Percentiles rank a stretch among this genome's conserved stretches.
Evolutionary conservation across 1,140 invertebrate genomes (phyloP).

Genomic region (Drosophila obscura): DNA sequence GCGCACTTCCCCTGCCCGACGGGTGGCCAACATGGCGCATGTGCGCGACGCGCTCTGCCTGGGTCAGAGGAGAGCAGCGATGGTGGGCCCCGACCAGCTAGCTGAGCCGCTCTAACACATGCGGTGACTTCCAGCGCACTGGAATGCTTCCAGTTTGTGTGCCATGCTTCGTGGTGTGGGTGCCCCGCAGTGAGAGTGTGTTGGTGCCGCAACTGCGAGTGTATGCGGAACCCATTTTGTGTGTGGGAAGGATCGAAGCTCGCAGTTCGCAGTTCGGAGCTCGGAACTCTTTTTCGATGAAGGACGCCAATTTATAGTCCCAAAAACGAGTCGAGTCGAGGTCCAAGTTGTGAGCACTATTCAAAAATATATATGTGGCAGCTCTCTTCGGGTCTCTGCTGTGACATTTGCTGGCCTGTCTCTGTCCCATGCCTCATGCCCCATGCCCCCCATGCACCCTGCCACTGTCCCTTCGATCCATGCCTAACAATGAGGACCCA

Average conservation of each 20-base stretch:
- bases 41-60: constrained; percentile 13
- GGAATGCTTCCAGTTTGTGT: constrained; percentile 50
- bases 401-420: constrained; percentile 35
- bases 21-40: constrained; percentile 67
- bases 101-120: constrained; percentile 39
- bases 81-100: neutral
- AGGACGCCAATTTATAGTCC: constrained; percentile 82
- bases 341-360: constrained; percentile 1
- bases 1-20: constrained; percentile 56
- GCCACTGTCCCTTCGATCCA: neutral
- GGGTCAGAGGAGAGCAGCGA: constrained; percentile 32
- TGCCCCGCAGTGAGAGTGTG: constrained; percentile 27
- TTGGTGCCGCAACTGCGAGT: constrained; percentile 27
- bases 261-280: neutral
- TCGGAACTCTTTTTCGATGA: constrained; percentile 67
- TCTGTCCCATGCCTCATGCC: neutral
- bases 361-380: too few species aligned
- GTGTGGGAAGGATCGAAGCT: constrained; percentile 32
- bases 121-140: constrained; percentile 41
- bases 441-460: neutral
- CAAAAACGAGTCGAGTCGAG: constrained; percentile 39
- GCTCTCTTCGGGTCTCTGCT: constrained; percentile 20
- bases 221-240: constrained; percentile 72
- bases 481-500: constrained; percentile 17
- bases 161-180: constrained; percentile 34